Base-by-base conservation (phyloP, 2,113 vertebrate species). In the Dermatemys mawii region DNA sequence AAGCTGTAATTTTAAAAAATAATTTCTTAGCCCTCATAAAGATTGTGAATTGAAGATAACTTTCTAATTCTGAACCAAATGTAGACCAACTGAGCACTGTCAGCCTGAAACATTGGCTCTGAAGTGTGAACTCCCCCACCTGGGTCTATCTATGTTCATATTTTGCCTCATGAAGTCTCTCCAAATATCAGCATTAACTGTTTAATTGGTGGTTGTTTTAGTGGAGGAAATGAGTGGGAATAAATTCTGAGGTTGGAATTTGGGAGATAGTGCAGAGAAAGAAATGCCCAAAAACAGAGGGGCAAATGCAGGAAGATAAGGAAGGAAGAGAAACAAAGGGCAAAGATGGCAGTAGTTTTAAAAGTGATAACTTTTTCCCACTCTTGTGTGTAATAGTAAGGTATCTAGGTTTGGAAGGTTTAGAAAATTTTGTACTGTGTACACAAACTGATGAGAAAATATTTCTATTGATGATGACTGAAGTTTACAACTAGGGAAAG, bases 191-290 rank as follows among this genome's bases (percentile, higher is more conserved):
- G 80, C 81, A 46, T 51, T 0, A 44, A 38, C 22, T 44, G 0
- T 87, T 94, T 92, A 82, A 51, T 87, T 95, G 51, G 50, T 79
- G 76, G 81, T 92, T 11, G n/a, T 82, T 79, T 54, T 78, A 70
- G 24, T 81, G 78, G 49, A 70, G 19, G 57, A 78, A 63, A 82
- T 11, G 11, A 21, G 38, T 82, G 22, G 53, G 73, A 26, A 32
- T 51, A 41, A 60, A 38, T 7, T 53, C 10, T 32, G 55, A 57
- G 27, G 32, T n/a, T 19, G 17, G 60, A 16, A n/a, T n/a, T 67
- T 67, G 35, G 6, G 32, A 35, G 60, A 63, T n/a, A 35, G 35
- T n/a, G 16, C 35, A n/a, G 16, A 19, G 35, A 67, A n/a, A 32
- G 32, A 63, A 35, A n/a, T 67, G 60, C 35, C 60, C 60, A 17